Evolutionary conservation across 2,797 vertebrate genomes (phyloP).

Genomic region (Anomalospiza imberbis): DNA sequence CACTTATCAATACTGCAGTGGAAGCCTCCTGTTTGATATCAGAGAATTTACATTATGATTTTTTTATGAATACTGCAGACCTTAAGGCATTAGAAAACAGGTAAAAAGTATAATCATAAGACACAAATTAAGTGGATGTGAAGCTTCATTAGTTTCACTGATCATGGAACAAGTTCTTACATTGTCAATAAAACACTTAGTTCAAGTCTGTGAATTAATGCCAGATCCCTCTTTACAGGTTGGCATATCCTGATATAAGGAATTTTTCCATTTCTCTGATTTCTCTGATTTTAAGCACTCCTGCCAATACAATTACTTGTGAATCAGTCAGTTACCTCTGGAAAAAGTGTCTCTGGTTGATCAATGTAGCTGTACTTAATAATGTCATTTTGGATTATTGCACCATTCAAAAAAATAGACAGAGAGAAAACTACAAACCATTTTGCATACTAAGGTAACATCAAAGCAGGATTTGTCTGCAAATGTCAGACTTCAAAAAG

Average conservation of each 20-base stretch:
- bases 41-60: not conserved
- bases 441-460: not conserved
- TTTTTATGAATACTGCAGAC: not conserved
- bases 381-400: not conserved
- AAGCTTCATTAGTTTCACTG: not conserved
- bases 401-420: not conserved
- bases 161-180: not conserved
- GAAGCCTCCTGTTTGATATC: not conserved
- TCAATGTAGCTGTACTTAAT: not conserved
- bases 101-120: not conserved
- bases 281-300: not conserved
- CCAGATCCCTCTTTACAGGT: not conserved
- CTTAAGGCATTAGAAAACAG: not conserved
- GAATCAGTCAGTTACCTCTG: not conserved
- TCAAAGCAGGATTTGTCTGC: not conserved
- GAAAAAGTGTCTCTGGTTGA: not conserved
- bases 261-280: conserved; percentile 15
- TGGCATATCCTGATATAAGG: not conserved
- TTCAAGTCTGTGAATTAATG: not conserved
- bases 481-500: conserved; percentile 16
- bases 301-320: not conserved
- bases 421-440: not conserved
- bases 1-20: not conserved
- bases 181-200: not conserved
- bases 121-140: not conserved